These are phyloP conservation scores for Caloenas nicobarica DNA, from an alignment of 2,113 vertebrate genomes.

Conservation along the genomic window DNA sequence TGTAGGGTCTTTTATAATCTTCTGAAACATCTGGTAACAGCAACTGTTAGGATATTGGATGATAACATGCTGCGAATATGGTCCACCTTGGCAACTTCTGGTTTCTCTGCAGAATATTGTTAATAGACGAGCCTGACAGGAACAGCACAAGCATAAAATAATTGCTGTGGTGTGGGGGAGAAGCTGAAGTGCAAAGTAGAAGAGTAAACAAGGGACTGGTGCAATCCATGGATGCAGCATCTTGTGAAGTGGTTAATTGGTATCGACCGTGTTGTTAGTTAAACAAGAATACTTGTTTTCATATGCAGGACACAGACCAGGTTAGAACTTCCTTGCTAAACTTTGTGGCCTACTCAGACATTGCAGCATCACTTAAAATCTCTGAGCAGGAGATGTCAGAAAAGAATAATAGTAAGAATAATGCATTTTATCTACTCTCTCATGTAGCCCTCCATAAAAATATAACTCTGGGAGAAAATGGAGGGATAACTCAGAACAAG, in stretches of 20 bases:
- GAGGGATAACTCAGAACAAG: neutral
- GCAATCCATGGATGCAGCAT: neutral
- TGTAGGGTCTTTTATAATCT: conserved; percentile 1
- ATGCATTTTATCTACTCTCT: neutral
- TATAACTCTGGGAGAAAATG: neutral
- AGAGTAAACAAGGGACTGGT: neutral
- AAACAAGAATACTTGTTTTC: neutral
- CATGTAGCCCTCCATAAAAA: neutral
- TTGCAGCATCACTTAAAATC: neutral
- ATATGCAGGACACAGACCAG: neutral
- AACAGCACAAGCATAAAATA: neutral
- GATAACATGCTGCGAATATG: neutral
- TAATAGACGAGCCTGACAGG: neutral
- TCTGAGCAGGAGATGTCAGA: neutral
- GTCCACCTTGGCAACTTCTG: neutral
- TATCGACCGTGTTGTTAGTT: neutral
- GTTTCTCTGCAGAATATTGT: neutral
- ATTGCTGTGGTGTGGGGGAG: neutral
- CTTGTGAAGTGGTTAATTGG: conserved; percentile 4
- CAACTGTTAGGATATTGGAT: neutral
- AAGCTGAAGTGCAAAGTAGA: neutral
- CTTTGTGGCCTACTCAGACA: neutral
- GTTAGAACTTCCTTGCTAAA: conserved; percentile 19
- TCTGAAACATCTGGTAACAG: neutral
- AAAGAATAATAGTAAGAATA: neutral